Percentiles rank a stretch among this genome's conserved stretches.
Evolutionary conservation across 2,113 vertebrate species (phyloP).

Genomic region (Aepyceros melampus): DNA sequence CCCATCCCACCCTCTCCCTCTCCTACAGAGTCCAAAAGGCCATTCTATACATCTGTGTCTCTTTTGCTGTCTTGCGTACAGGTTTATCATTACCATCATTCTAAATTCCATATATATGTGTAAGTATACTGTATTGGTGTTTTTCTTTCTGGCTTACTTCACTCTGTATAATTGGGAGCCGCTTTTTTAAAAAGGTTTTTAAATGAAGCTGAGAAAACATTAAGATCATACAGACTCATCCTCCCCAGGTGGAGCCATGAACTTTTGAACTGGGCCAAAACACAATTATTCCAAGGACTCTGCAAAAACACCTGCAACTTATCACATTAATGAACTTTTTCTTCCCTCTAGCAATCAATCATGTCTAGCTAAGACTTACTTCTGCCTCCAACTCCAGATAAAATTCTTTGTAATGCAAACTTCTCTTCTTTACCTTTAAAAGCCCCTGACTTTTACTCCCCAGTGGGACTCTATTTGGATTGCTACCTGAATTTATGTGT

Average conservation of each 20-base stretch:
- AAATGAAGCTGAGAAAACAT: neutral
- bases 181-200: neutral
- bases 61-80: too few species aligned
- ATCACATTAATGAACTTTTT: neutral
- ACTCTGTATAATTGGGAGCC: too few species aligned
- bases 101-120: too few species aligned
- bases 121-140: too few species aligned
- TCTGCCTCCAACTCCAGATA: neutral
- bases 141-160: too few species aligned
- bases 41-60: too few species aligned
- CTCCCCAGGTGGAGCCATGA: neutral
- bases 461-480: neutral
- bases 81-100: too few species aligned
- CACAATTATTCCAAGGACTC: neutral
- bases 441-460: neutral
- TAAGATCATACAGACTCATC: neutral
- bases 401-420: neutral
- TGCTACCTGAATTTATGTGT: neutral
- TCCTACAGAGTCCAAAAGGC: too few species aligned
- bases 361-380: neutral
- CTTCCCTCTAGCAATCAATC: neutral
- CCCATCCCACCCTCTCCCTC: too few species aligned
- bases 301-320: neutral
- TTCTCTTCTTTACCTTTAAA: neutral
- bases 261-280: neutral